Evolutionary conservation across 2,888 invertebrate genomes (phyloP), one percentile per base, ranked within the genome.

Genomic region (Ischnura elegans): DNA sequence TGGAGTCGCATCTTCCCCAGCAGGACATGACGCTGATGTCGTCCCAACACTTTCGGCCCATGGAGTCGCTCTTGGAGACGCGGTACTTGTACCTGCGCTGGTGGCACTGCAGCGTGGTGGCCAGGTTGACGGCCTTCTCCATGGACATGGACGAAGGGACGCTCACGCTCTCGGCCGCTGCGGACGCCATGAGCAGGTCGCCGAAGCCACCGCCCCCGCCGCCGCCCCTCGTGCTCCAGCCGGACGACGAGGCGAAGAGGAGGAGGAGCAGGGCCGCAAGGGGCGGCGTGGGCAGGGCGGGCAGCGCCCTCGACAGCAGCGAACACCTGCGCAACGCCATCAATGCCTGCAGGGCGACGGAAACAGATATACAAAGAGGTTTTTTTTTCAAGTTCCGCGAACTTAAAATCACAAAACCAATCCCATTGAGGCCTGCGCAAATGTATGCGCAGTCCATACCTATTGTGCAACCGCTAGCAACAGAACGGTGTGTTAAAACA

Each of bases 1-100:
- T 98, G 0, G 98, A 98, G 95, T 98, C 98, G 95, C 98, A 98
- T 93, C 98, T 96, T 36, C 98, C 98, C 96, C 98, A 98, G 95
- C 98, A 98, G 0, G 98, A 97, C 95, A 97, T 97, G 0, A 98
- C 98, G 76, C 97, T 97, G 21, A 98, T 97, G 93, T 96, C 96
- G 95, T 98, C 98, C 97, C 98, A 98, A 95, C 98, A 98, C 94
- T 97, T 97, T 25, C 97, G 96, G 0, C 98, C 98, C 47, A 96
- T 96, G 46, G 96, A 96, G 95, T 97, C 97, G 0, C 96, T 95
- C 95, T 97, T 97, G 10, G 97, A 97, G 0, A 98, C 98, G 87
- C 97, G 96, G 94, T 97, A 97, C 0, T 97, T 97, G 95, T 98
- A 97, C 55, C 97, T 95, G 5, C 97, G 96, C 66, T 97, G 96